Evolutionary conservation across 2,113 vertebrate genomes (phyloP), one percentile per base, ranked within the genome.

Genomic region (Melanostigma gelatinosum): DNA sequence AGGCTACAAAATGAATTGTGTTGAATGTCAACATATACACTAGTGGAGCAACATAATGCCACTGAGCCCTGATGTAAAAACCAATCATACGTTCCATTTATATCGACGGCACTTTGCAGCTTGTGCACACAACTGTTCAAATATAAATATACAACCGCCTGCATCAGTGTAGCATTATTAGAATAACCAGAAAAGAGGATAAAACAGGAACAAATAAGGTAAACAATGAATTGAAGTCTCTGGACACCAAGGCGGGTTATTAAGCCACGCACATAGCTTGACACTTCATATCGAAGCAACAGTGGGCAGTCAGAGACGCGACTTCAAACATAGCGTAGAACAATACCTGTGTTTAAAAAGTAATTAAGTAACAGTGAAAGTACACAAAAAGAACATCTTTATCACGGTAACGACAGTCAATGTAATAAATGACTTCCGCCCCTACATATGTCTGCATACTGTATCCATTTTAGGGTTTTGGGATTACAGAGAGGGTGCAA

Each of bases 401-500:
- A 13, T 38, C 3, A 58, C 3, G 58, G 20, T n/a, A 36, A 54
- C 3, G 1, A 52, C 46, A 54, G 46, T 15, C 4, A 38, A 55
- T 55, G 22, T 57, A 20, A 73, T 62, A 1, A 4, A 46, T 62
- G 6, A 36, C 12, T n/a, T 62, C 22, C 29, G 16, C 1, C 24
- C 4, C 13, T 54, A 9, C 40, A 83, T 83, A 77, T 83, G 76
- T 86, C 87, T 87, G 66, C 79, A 86, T 72, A 85, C 36, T 63
- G 62, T 72, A 67, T 86, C 73, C 65, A 91, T 91, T 92, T 85
- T 68, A 63, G 32, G 52, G 69, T 80, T 83, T 67, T 66, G 48
- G 68, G 44, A 83, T 72, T 87, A 85, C 50, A 69, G 78, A 77
- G 42, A 82, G 78, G 69, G 69, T 52, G 74, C 91, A 92, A 93